Base-by-base conservation (phyloP, 1,140 invertebrate species). In the Cepaea nemoralis region DNA sequence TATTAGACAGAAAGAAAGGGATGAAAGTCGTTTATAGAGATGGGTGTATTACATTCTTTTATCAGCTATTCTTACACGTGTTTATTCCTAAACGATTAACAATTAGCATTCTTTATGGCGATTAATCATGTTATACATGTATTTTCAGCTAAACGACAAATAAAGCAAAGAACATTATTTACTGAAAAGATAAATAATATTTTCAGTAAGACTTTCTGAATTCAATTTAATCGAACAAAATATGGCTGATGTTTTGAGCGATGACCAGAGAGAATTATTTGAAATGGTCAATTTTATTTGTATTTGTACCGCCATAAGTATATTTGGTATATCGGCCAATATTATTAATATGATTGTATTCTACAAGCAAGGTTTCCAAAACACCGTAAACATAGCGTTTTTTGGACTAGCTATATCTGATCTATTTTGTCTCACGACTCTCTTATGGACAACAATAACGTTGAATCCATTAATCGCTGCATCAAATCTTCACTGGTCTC, bases 281-380 rank as follows among this genome's bases (percentile, higher is more conserved):
- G 40, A 27, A 33, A 10, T 63, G 27, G 74, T 55, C 19, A 76
- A 76, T 33, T 59, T 14, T 40, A 31, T 27, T 5, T 10, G 31
- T 35, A 24, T 63, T 16, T 77, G 74, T 39, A 33, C 31, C 12
- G 33, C 35, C 12, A 31, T 77, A 3, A 5, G 5, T 31, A 31
- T 77, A 10, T 77, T 77, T 45, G 74, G 74, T 2, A 55, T 59
- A 14, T 3, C 35, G 10, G n/a, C 45, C 6, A 77, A 77, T 35
- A 42, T 77, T 40, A 59, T 77, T 24, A 77, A 77, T 27, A 77
- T 77, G 14, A 77, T 77, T 14, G 48, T 77, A 6, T 77, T 77
- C 40, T 35, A 14, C 33, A 50, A 40, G 35, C 45, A 39, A 31
- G 50, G 74, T 27, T 40, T 77, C 33, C 12, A 6, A 8, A 42